Base-by-base conservation (phyloP, 2,797 vertebrate genomes). In the Hybognathus amarus region DNA sequence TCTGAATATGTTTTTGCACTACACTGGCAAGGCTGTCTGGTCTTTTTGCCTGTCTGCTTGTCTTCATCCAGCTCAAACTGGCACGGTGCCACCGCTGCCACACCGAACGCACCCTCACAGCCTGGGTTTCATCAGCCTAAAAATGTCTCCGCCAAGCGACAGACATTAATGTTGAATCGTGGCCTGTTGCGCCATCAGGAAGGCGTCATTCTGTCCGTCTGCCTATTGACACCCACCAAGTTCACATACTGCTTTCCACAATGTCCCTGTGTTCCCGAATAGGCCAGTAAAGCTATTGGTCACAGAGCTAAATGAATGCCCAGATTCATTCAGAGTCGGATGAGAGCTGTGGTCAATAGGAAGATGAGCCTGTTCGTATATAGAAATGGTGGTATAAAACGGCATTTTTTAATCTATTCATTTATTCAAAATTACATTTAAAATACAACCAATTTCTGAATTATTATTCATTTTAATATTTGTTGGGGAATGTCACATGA, bases 181-280 rank as follows among this genome's bases (percentile, higher is more conserved):
- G 54, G 68, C 12, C 61, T 73, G 75, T 74, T 33, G n/a, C 47
- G 24, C 77, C 42, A 59, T 64, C 59, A 36, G 54, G 56, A 69
- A 64, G 75, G 78, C 78, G 47, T 70, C 70, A 61, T 68, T 52
- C 71, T 83, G 77, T 81, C 82, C 59, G 12, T 80, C 67, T 81
- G 78, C 52, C 75, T 76, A 71, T 81, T 33, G 30, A 82, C 83
- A 71, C 85, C 82, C 79, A 77, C 79, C 8, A 69, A 56, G 71
- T 64, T 79, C 40, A 7, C 84, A 83, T 74, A 76, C 82, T 84
- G 82, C 79, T 42, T 22, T 66, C n/a, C 82, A 84, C 85, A 88
- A 88, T 86, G 82, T 75, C 63, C 45, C 69, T 20, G 77, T 83
- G 86, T 82, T 88, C 36, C 83, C 67, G 36, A 85, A 88, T 67